Evolutionary conservation across 2,113 vertebrate species (phyloP).

Genomic region (Forbesichthys papilliferus): DNA sequence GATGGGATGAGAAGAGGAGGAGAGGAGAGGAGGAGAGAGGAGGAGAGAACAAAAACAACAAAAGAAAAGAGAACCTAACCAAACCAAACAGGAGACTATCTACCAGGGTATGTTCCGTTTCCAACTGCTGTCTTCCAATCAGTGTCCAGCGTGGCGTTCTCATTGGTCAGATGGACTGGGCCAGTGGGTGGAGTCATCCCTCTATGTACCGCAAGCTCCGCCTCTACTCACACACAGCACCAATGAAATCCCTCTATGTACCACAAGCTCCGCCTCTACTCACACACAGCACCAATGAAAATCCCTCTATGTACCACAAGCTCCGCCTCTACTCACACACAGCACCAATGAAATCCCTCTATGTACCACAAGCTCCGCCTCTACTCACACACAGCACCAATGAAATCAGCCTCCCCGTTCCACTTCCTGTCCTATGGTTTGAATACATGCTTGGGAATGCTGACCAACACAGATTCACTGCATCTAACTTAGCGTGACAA

Average conservation of each 20-base stretch:
- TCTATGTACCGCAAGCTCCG: slow-evolving; percentile 63
- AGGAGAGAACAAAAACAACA: background rate
- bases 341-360: slow-evolving; percentile 14
- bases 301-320: slow-evolving; percentile 58
- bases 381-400: slow-evolving; percentile 48
- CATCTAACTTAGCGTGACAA: too few relatives aligned
- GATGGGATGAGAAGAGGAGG: background rate
- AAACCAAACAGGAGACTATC: background rate
- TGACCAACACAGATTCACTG: background rate
- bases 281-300: background rate
- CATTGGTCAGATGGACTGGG: slow-evolving; percentile 52
- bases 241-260: slow-evolving; percentile 44
- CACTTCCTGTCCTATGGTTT: too few relatives aligned
- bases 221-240: slow-evolving; percentile 55
- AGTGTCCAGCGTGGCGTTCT: slow-evolving; percentile 60
- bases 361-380: slow-evolving; percentile 63
- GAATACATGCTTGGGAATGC: background rate
- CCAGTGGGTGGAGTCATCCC: slow-evolving; percentile 37
- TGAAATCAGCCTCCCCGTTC: too few relatives aligned
- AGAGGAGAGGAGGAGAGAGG: background rate
- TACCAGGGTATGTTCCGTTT: slow-evolving; percentile 50
- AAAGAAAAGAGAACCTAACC: background rate
- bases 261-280: slow-evolving; percentile 70
- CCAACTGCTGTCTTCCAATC: slow-evolving; percentile 72
- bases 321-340: slow-evolving; percentile 62